Percentiles rank a stretch among this genome's conserved stretches.
These are phyloP conservation scores for Platyrinchus mystaceus DNA, from an alignment of 2,797 vertebrate species.

Conservation along the genomic window DNA sequence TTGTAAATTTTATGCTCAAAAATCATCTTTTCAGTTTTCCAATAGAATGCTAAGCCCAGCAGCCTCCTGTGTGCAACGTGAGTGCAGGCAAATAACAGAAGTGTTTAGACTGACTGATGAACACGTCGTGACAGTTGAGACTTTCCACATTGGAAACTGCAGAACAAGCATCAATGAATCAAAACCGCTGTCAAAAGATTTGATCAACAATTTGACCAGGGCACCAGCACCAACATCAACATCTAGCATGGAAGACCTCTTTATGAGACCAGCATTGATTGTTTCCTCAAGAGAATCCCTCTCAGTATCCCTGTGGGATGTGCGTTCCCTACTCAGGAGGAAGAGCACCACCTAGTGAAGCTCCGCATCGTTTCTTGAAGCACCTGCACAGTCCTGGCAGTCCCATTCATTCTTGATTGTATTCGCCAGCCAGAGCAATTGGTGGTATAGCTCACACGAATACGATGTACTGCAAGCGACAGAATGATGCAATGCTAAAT, in stretches of 20 bases:
- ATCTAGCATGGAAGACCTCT: neutral
- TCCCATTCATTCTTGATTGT: rapidly evolving
- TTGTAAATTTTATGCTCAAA: neutral
- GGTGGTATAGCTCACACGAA: neutral
- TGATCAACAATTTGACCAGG: neutral
- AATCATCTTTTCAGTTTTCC: neutral
- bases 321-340: neutral
- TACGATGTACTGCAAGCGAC: neutral
- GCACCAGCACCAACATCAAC: neutral
- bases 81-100: neutral
- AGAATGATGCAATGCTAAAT: neutral
- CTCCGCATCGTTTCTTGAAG: neutral
- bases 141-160: neutral
- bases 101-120: neutral
- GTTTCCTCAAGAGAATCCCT: neutral
- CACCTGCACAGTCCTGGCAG: neutral
- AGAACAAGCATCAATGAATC: neutral
- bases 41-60: neutral
- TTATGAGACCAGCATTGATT: neutral
- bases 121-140: neutral
- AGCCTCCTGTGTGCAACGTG: rapidly evolving
- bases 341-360: constrained; percentile 32
- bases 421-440: neutral
- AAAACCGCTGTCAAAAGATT: neutral
- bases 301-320: neutral